These are phyloP conservation scores for Dolomedes plantarius DNA, from an alignment of 2,888 invertebrate genomes.

Conservation along the genomic window DNA sequence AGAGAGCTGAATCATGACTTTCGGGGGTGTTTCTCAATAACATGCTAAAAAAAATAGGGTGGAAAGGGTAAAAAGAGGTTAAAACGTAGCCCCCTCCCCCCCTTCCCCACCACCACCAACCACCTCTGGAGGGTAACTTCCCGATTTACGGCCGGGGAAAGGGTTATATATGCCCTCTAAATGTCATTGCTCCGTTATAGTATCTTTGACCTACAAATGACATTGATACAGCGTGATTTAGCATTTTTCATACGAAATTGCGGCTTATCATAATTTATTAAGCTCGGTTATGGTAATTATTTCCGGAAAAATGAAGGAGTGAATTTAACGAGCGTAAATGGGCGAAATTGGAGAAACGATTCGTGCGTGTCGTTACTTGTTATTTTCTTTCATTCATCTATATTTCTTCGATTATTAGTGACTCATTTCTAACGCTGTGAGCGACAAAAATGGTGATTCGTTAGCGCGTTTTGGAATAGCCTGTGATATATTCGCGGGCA, in stretches of 20 bases:
- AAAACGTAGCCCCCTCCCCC: neutral
- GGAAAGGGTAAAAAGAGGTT: conserved; percentile 26
- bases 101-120: too few relatives aligned
- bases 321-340: neutral
- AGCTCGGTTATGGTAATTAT: neutral
- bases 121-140: neutral
- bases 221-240: conserved; percentile 36
- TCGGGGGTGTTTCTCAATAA: conserved; percentile 49
- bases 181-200: conserved; percentile 49
- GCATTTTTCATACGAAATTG: neutral
- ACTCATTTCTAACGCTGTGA: too few relatives aligned
- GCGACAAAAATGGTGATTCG: too few relatives aligned
- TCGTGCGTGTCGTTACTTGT: too few relatives aligned
- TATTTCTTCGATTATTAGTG: too few relatives aligned
- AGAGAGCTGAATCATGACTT: conserved; percentile 21
- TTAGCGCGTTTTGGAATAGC: too few relatives aligned
- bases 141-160: conserved; percentile 38
- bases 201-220: conserved; percentile 56
- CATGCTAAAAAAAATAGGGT: conserved; percentile 12
- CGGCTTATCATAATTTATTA: neutral
- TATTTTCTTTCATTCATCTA: too few relatives aligned
- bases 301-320: neutral
- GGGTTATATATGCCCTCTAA: conserved; percentile 59
- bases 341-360: too few relatives aligned
- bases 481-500: too few relatives aligned